Conservation (phyloP, 2,797 vertebrate species). For the Phalanger gymnotis region DNA sequence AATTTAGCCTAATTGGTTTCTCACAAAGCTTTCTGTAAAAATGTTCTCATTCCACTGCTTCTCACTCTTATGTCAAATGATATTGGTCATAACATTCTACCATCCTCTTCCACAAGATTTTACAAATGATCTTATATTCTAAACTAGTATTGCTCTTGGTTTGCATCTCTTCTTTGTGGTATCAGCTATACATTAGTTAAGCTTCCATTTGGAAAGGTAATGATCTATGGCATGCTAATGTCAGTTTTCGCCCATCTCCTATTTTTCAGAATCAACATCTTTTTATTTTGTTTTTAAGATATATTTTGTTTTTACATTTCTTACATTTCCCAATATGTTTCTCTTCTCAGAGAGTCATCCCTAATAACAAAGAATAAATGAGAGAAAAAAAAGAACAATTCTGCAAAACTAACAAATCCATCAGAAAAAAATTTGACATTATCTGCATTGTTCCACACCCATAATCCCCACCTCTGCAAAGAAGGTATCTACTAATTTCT, state of each 20-base stretch:
- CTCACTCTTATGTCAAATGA: background rate
- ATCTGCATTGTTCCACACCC: background rate
- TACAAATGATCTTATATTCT: background rate
- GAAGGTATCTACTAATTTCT: background rate
- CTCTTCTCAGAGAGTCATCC: background rate
- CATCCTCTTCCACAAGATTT: background rate
- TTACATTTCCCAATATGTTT: background rate
- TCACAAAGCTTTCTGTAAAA: background rate
- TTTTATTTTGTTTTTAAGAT: background rate
- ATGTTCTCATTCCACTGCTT: background rate
- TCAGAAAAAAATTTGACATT: background rate
- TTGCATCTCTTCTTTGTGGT: background rate
- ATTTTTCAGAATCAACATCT: background rate
- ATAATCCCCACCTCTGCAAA: background rate
- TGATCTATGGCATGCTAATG: background rate
- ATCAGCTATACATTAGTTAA: background rate
- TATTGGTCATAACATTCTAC: background rate
- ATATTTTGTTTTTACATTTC: background rate
- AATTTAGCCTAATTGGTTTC: background rate
- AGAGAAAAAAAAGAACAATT: background rate
- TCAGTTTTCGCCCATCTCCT: background rate
- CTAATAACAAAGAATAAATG: background rate
- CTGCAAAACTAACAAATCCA: background rate
- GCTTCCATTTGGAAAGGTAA: background rate
- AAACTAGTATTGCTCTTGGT: background rate